Conservation (phyloP, 2,888 invertebrate species). For the Boloria selene region DNA sequence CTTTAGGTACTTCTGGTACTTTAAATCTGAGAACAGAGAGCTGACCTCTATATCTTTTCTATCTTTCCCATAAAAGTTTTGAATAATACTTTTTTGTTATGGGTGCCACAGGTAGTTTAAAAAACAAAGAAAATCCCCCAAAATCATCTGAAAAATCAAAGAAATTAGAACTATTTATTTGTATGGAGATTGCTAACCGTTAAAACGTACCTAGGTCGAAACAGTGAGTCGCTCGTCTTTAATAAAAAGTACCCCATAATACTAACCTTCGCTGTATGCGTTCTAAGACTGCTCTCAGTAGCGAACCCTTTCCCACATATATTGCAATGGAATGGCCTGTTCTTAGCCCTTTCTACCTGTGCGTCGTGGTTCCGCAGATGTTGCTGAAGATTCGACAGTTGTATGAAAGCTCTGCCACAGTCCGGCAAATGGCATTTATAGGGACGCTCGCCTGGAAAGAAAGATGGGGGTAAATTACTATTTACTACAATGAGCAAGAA, state of each 20-base stretch:
- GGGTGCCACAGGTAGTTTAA: no score
- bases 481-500: no score
- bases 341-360: conserved; percentile 96
- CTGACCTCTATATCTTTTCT: no score
- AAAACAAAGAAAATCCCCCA: no score
- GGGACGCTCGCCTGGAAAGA: conserved; percentile 93
- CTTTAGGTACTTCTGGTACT: no score
- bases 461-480: conserved; percentile 21
- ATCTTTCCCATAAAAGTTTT: no score
- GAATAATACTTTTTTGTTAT: no score
- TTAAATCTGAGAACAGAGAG: no score
- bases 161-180: no score
- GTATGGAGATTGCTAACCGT: no score
- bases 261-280: conserved; percentile 98
- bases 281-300: conserved; percentile 96
- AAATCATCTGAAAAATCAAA: no score
- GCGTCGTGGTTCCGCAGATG: conserved; percentile 98
- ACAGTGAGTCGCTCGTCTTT: no score
- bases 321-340: conserved; percentile 97
- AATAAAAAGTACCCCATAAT: conserved; percentile 37
- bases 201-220: not conserved
- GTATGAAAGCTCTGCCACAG: conserved; percentile 97
- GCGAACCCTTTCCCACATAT: conserved; percentile 98
- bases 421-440: conserved; percentile 98
- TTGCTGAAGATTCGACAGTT: conserved; percentile 97